Evolutionary conservation across 2,113 vertebrate genomes (phyloP).

Genomic region (Holacanthus passer): DNA sequence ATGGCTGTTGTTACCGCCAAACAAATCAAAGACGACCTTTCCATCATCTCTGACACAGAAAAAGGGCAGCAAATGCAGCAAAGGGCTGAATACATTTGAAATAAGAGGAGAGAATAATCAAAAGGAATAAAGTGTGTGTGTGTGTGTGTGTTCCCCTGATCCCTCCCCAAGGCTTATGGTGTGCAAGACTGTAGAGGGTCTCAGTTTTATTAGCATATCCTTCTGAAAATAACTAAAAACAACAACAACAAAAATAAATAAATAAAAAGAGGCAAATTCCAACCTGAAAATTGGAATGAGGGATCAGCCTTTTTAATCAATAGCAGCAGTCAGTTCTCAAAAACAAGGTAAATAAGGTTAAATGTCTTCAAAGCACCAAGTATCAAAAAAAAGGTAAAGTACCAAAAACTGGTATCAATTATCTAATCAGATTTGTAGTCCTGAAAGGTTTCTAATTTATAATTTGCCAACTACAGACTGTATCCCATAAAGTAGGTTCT

Average conservation of each 20-base stretch:
- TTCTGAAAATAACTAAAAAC: constrained; percentile 28
- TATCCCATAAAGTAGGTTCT: neutral
- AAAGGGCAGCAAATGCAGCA: constrained; percentile 59
- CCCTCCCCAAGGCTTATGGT: constrained; percentile 21
- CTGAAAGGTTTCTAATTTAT: neutral
- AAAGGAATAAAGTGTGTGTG: constrained; percentile 21
- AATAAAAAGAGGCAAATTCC: constrained; percentile 10
- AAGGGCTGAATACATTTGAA: constrained; percentile 52
- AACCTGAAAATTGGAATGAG: neutral
- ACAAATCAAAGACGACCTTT: constrained; percentile 74
- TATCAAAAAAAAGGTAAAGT: neutral
- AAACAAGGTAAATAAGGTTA: neutral
- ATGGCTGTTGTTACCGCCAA: constrained; percentile 26
- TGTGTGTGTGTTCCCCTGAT: constrained; percentile 20
- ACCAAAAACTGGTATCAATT: constrained; percentile 8
- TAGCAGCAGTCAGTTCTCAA: neutral
- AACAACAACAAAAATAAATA: too few species aligned
- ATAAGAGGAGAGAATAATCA: constrained; percentile 44
- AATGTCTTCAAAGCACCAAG: neutral
- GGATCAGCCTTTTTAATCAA: constrained; percentile 4
- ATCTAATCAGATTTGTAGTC: constrained; percentile 6
- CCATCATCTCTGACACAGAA: constrained; percentile 50
- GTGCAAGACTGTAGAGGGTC: constrained; percentile 1
- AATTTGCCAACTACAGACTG: neutral
- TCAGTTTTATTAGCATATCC: constrained; percentile 35